Percentiles rank a stretch among this genome's conserved stretches.
Evolutionary conservation across 2,888 invertebrate genomes (phyloP).

Genomic region (Pomacea canaliculata): DNA sequence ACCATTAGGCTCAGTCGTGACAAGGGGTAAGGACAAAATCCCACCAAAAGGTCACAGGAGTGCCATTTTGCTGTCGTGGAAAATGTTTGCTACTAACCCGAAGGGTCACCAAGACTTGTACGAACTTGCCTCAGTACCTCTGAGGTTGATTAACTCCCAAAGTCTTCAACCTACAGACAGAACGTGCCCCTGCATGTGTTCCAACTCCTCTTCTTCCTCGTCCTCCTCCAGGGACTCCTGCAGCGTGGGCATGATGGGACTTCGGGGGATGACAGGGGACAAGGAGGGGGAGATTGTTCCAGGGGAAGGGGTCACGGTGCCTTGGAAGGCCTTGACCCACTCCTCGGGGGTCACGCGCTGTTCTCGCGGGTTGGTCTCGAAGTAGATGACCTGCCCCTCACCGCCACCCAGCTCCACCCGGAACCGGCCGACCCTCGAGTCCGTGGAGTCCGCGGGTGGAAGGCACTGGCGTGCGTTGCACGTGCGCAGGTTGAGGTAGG

Average conservation of each 20-base stretch:
- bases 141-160: too few relatives aligned
- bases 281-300: constrained; percentile 30
- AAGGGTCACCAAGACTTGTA: too few relatives aligned
- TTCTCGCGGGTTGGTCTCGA: constrained; percentile 19
- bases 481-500: constrained; percentile 27
- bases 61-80: too few relatives aligned
- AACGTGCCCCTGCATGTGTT: too few relatives aligned
- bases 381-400: constrained; percentile 28
- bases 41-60: too few relatives aligned
- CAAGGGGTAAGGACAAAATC: too few relatives aligned
- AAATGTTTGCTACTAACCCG: too few relatives aligned
- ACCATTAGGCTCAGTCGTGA: too few relatives aligned
- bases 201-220: constrained; percentile 18
- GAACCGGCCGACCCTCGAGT: constrained; percentile 9
- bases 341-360: not conserved
- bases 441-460: not conserved
- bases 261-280: constrained; percentile 30
- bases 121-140: too few relatives aligned
- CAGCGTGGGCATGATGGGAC: constrained; percentile 29
- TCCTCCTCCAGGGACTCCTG: constrained; percentile 31
- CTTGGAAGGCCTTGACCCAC: constrained; percentile 28
- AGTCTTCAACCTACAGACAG: too few relatives aligned
- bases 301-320: constrained; percentile 4
- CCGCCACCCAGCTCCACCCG: constrained; percentile 25
- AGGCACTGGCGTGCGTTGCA: constrained; percentile 16